A percentile compares a stretch with the other conserved stretches of the same genome.
These are phyloP conservation scores for Prosapia bicincta DNA, from an alignment of 2,888 invertebrate species.

Conservation along the genomic window DNA sequence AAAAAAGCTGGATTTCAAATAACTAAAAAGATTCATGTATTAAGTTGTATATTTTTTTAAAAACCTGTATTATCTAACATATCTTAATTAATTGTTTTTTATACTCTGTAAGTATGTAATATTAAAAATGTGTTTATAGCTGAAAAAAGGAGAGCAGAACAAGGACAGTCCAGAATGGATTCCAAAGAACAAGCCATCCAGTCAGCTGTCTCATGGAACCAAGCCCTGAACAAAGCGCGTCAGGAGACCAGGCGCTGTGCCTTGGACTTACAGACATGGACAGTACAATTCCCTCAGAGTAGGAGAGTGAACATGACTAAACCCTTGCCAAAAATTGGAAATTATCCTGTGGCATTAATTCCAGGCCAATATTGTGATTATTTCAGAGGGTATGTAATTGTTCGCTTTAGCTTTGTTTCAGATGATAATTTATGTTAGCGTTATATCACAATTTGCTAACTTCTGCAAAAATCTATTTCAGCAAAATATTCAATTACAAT, in stretches of 20 bases:
- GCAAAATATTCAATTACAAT: too few relatives aligned
- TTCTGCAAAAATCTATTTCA: too few relatives aligned
- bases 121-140: too few relatives aligned
- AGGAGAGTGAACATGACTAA: conserved; percentile 48
- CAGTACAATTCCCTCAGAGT: conserved; percentile 70
- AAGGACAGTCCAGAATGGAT: conserved; percentile 32
- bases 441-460: too few relatives aligned
- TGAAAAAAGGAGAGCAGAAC: conserved; percentile 24
- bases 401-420: too few relatives aligned
- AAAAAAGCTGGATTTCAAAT: too few relatives aligned
- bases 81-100: too few relatives aligned
- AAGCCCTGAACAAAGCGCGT: conserved; percentile 69
- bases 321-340: conserved; percentile 55
- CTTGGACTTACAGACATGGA: conserved; percentile 89
- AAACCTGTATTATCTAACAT: too few relatives aligned
- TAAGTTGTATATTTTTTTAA: too few relatives aligned
- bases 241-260: conserved; percentile 72
- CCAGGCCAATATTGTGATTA: conserved; percentile 95
- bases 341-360: conserved; percentile 90
- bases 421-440: too few relatives aligned
- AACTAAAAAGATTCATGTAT: too few relatives aligned
- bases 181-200: conserved; percentile 59
- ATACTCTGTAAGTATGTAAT: too few relatives aligned
- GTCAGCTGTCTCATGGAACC: conserved; percentile 86
- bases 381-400: conserved; percentile 64